These are phyloP conservation scores for Caenorhabditis japonica DNA, from an alignment of 2,888 invertebrate genomes.

Conservation along the genomic window DNA sequence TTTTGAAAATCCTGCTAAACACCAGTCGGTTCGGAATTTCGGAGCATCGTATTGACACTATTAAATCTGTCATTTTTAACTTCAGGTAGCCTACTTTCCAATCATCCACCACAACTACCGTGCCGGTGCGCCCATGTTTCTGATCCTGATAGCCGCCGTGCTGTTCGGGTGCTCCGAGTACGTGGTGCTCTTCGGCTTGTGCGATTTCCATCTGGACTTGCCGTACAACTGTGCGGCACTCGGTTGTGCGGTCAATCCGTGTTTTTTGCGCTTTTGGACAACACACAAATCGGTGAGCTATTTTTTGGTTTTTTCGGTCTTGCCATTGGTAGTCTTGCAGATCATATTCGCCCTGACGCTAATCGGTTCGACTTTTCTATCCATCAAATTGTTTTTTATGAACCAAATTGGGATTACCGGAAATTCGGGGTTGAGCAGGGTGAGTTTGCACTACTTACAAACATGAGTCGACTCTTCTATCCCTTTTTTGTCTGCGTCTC, in stretches of 20 bases:
- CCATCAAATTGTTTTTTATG: conserved; percentile 23
- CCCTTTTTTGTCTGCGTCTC: no score
- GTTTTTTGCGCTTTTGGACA: conserved; percentile 28
- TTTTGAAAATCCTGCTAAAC: no score
- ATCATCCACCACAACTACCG: conserved; percentile 12
- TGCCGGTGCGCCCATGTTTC: not conserved
- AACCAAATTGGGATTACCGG: not conserved
- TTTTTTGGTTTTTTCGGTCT: not conserved
- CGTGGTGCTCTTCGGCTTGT: conserved; percentile 10
- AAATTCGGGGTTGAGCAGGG: conserved; percentile 3
- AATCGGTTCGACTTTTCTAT: conserved; percentile 3
- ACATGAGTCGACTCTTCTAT: no score
- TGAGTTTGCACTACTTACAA: no score
- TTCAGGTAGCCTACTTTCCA: conserved; percentile 21
- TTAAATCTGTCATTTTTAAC: no score
- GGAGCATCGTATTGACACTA: no score
- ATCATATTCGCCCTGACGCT: conserved; percentile 26
- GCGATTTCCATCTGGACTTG: conserved; percentile 3
- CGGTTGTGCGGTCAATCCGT: conserved; percentile 22
- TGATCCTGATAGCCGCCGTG: not conserved
- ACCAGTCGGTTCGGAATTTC: no score
- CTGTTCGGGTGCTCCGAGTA: conserved; percentile 13
- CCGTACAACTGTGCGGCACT: conserved; percentile 14
- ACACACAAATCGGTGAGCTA: conserved; percentile 21
- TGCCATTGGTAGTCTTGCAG: no score